These are phyloP conservation scores for Cecidostiba fungosa DNA, from an alignment of 2,888 invertebrate genomes.

Conservation along the genomic window DNA sequence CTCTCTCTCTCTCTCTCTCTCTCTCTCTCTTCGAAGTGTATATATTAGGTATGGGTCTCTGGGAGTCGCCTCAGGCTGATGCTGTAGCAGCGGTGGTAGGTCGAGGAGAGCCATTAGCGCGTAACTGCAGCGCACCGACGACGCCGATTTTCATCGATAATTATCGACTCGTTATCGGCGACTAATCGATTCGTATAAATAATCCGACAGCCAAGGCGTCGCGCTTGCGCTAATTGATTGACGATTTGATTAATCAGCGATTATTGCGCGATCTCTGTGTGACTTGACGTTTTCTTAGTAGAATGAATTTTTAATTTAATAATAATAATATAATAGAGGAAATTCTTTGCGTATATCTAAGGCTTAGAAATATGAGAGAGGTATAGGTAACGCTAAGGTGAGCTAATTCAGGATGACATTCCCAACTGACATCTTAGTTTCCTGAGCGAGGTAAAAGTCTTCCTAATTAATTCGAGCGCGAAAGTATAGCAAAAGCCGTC, in stretches of 20 bases:
- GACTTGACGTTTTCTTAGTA: too few species aligned
- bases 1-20: too few species aligned
- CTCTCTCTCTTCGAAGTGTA: background rate
- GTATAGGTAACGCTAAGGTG: background rate
- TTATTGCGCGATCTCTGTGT: background rate
- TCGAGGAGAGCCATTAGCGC: constrained; percentile 24
- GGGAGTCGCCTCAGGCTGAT: constrained; percentile 3
- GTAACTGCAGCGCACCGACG: background rate
- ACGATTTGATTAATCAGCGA: constrained; percentile 18
- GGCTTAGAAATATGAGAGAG: background rate
- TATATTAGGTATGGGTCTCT: background rate
- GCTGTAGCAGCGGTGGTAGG: background rate
- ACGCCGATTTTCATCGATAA: constrained; percentile 30
- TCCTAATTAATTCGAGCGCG: constrained; percentile 29
- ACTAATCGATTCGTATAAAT: constrained; percentile 32
- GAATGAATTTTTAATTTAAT: background rate
- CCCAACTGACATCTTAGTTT: constrained; percentile 39
- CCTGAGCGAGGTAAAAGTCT: constrained; percentile 15
- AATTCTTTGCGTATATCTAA: background rate
- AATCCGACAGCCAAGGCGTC: background rate
- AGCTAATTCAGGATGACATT: constrained; percentile 26
- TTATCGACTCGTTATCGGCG: constrained; percentile 30
- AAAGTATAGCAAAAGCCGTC: constrained; percentile 25
- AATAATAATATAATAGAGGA: background rate
- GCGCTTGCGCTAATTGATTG: constrained; percentile 33